These are phyloP conservation scores for Synergus laeviventris DNA, from an alignment of 2,888 invertebrate species.

Conservation along the genomic window DNA sequence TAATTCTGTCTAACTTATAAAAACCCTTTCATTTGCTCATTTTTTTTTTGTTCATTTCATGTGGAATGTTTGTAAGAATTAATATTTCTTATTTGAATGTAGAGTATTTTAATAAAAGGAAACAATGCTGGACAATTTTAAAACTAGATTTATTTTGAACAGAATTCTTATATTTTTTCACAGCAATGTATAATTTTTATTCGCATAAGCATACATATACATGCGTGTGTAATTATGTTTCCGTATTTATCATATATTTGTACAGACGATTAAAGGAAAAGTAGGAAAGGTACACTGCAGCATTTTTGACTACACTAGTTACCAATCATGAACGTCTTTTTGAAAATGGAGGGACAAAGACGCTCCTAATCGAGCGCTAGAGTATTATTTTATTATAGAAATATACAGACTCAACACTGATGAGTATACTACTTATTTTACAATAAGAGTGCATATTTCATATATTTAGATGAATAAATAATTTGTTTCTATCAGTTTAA, in stretches of 20 bases:
- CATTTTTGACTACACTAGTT: not conserved
- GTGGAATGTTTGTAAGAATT: not conserved
- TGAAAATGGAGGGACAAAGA: slow-evolving; percentile 9
- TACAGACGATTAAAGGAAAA: slow-evolving; percentile 22
- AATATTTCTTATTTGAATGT: not conserved
- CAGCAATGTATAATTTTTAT: slow-evolving; percentile 24
- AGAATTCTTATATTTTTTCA: slow-evolving; percentile 13
- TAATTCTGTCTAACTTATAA: not conserved
- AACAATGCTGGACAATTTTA: not conserved
- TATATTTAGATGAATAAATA: slow-evolving; percentile 58
- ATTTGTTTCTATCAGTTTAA: slow-evolving; percentile 59
- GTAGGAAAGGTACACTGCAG: not conserved
- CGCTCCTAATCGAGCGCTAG: slow-evolving; percentile 48
- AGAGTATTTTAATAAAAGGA: not conserved
- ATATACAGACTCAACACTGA: slow-evolving; percentile 61
- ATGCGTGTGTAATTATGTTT: slow-evolving; percentile 1
- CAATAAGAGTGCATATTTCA: slow-evolving; percentile 53
- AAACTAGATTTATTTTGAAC: slow-evolving; percentile 27
- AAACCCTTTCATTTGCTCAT: no score
- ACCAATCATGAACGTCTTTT: slow-evolving; percentile 46
- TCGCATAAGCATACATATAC: slow-evolving; percentile 1
- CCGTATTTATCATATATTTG: not conserved
- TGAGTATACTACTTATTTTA: slow-evolving; percentile 57
- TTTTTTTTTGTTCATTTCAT: no score
- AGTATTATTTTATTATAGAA: slow-evolving; percentile 57